phyloP scores from a whole-genome alignment of 2,888 invertebrate species.

The Synanthedon tipuliformis region DNA sequence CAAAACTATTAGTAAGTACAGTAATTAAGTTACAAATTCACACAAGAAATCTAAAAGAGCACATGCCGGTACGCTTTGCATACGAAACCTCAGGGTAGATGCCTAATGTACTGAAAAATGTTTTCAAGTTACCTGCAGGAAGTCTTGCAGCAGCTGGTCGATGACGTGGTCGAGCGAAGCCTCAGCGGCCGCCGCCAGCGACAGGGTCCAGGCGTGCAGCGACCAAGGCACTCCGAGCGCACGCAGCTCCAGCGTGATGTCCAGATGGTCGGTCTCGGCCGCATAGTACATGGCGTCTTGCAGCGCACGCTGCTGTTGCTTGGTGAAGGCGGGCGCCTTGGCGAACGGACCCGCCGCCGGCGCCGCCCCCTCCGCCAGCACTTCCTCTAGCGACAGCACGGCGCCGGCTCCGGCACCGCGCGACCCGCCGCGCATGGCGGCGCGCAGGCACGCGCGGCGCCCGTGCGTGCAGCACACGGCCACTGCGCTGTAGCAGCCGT shows the following conservation, averaged over 20 bases:
- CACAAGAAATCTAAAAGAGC: no score
- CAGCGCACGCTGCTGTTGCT: constrained; percentile 84
- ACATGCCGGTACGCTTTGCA: no score
- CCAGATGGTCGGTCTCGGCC: constrained; percentile 90
- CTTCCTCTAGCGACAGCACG: constrained; percentile 88
- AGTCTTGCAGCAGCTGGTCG: constrained; percentile 89
- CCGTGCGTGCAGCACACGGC: constrained; percentile 92
- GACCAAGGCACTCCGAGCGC: constrained; percentile 92
- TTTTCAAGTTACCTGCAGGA: constrained; percentile 71
- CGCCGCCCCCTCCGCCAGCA: constrained; percentile 84
- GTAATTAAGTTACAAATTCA: no score
- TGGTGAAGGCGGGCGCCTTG: constrained; percentile 70
- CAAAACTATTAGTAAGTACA: no score
- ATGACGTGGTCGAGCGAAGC: constrained; percentile 85
- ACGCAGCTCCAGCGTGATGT: constrained; percentile 88
- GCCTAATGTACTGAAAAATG: neutral
- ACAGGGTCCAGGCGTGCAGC: constrained; percentile 92
- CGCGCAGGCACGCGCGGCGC: constrained; percentile 81
- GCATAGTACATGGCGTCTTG: constrained; percentile 96
- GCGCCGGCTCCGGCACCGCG: constrained; percentile 73
- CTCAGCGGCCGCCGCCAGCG: constrained; percentile 87
- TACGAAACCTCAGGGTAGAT: no score
- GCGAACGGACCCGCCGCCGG: constrained; percentile 25
- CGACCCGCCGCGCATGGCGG: constrained; percentile 72
- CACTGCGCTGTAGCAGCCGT: constrained; percentile 89